These are phyloP conservation scores for Diachrysia chrysitis DNA, from an alignment of 2,888 invertebrate species.

Conservation along the genomic window DNA sequence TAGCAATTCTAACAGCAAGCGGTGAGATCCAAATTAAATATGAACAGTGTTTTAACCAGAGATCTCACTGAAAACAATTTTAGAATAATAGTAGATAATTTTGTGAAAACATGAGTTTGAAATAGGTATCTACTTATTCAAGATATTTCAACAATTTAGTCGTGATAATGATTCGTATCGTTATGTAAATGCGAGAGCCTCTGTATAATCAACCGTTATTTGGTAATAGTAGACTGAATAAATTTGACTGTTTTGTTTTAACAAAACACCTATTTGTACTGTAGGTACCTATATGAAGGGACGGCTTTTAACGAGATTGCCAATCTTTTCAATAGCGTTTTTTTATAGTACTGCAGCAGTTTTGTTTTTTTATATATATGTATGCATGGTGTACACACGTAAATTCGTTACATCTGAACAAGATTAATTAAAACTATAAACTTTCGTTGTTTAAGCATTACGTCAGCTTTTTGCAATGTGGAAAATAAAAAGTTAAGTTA, in stretches of 20 bases:
- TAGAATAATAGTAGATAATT: slow-evolving; percentile 1
- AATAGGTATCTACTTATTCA: neutral
- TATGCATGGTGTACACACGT: no score
- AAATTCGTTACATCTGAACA: neutral
- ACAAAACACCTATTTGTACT: neutral
- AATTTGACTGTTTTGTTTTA: neutral
- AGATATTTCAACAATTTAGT: neutral
- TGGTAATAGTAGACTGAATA: neutral
- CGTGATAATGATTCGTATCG: neutral
- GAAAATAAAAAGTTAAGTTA: neutral
- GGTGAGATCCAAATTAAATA: neutral
- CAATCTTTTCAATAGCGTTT: neutral
- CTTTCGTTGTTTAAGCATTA: neutral
- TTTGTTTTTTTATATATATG: no score
- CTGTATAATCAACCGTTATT: neutral
- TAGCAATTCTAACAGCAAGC: neutral
- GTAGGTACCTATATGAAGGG: neutral
- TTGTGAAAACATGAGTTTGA: neutral
- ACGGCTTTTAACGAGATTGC: neutral
- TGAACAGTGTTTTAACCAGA: neutral
- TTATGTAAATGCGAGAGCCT: neutral
- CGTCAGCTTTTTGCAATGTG: neutral
- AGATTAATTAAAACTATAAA: neutral
- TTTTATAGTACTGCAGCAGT: neutral
- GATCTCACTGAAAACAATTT: neutral